These are phyloP conservation scores for Leucophora obtusa DNA, from an alignment of 2,888 invertebrate genomes.

Conservation along the genomic window DNA sequence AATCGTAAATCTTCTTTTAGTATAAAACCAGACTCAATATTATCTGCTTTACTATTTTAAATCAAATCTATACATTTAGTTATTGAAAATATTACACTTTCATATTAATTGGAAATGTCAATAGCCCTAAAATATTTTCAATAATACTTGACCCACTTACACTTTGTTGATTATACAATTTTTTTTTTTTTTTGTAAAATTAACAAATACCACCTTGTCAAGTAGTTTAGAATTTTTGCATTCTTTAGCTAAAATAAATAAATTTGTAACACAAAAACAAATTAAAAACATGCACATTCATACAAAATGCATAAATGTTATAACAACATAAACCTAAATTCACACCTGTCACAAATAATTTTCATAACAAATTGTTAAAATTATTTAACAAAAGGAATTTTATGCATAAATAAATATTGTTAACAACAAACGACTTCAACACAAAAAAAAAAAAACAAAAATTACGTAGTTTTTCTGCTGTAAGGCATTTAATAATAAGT, in stretches of 20 bases:
- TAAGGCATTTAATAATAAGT: not conserved
- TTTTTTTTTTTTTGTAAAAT: not conserved
- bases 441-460: not conserved
- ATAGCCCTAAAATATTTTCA: conserved; percentile 46
- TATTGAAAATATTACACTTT: conserved; percentile 14
- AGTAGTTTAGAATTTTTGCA: conserved; percentile 56
- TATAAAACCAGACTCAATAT: no score
- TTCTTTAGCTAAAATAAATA: conserved; percentile 45
- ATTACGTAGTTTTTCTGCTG: not conserved
- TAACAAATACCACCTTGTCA: conserved; percentile 52
- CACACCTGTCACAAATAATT: conserved; percentile 50
- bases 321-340: conserved; percentile 33
- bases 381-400: not conserved
- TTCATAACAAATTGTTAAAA: conserved; percentile 16
- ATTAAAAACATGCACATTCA: not conserved
- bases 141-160: conserved; percentile 60
- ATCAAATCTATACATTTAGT: no score
- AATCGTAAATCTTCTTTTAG: no score
- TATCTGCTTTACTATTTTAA: no score
- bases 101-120: conserved; percentile 42
- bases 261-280: conserved; percentile 12
- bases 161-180: conserved; percentile 6
- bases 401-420: not conserved
- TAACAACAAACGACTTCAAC: not conserved
- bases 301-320: not conserved